A percentile compares a stretch with the other conserved stretches of the same genome.
Evolutionary conservation across 2,797 vertebrate genomes (phyloP).

Genomic region (Crax fasciolata): DNA sequence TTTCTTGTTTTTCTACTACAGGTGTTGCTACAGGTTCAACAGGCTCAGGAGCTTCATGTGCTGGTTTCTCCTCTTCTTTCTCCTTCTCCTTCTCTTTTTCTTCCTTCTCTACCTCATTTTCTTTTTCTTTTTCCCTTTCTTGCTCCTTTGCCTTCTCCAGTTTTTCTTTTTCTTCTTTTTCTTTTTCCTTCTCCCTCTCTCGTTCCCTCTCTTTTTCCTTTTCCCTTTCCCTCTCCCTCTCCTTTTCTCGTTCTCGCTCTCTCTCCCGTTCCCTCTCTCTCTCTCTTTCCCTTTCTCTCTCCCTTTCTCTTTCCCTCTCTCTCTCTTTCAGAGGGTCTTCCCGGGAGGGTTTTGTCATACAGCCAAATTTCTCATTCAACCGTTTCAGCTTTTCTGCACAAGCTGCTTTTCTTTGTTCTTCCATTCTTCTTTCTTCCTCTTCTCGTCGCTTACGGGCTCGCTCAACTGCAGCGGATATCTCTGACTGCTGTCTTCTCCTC

Average conservation of each 20-base stretch:
- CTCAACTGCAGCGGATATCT: conserved; percentile 95
- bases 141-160: conserved; percentile 55
- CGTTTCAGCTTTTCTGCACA: conserved; percentile 98
- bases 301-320: conserved; percentile 69
- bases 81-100: conserved; percentile 42
- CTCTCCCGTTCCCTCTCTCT: conserved; percentile 42
- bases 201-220: conserved; percentile 73
- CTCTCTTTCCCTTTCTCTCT: conserved; percentile 44
- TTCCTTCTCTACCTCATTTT: conserved; percentile 40
- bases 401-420: conserved; percentile 95
- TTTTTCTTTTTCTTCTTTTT: conserved; percentile 67
- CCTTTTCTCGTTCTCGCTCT: conserved; percentile 64
- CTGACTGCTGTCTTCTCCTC: conserved; percentile 93
- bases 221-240: conserved; percentile 69
- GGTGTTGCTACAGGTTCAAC: conserved; percentile 68
- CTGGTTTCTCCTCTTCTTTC: conserved; percentile 54
- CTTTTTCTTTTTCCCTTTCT: conserved; percentile 1
- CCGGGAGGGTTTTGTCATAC: conserved; percentile 80
- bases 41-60: conserved; percentile 66
- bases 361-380: conserved; percentile 94
- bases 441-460: conserved; percentile 94
- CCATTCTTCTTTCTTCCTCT: conserved; percentile 96
- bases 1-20: conserved; percentile 77
- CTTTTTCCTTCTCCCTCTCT: conserved; percentile 68
- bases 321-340: conserved; percentile 81